Evolutionary conservation across 2,888 invertebrate genomes (phyloP), one percentile per base, ranked within the genome.

Genomic region (Agriopis leucophaearia): DNA sequence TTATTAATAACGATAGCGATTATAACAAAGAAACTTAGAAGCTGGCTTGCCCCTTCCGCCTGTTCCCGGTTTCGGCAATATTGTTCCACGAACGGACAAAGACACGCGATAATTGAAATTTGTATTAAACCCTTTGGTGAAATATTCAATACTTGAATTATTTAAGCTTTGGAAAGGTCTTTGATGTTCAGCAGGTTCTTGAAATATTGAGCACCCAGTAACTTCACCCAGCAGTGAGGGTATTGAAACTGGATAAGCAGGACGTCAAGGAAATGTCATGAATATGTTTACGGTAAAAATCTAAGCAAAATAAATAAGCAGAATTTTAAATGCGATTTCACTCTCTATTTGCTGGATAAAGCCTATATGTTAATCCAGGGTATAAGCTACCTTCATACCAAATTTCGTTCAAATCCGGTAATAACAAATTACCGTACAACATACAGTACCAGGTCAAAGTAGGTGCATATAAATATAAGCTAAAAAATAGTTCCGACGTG

Each of bases 1-100:
- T 90, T 89, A 88, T 87, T 86, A 81, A 84, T 79, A 81, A 78
- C 81, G 81, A 84, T 79, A 81, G 78, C 80, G 81, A 81, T 82
- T 82, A 86, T 80, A 75, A 69, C 64, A 69, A 69, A 82, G 82
- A 83, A 85, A 82, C 82, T 85, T 81, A 74, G 74, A 72, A 77
- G 78, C 74, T 75, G 74, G 70, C 72, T 66, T 54, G 70, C 66
- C 71, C 74, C 70, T 67, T 72, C 69, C 71, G 73, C 74, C 75
- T 83, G 55, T 16, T 44, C 42, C 55, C 42, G 42, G 55, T 42
- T 55, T 55, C 18, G 42, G 27, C 84, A 82, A 84, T 84, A 85
- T 85, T 88, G 81, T 82, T 84, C 79, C 78, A 71, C 73, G 80
- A 82, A 82, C 78, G 76, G 71, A 74, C 69, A 66, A 69, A 69